A percentile compares a stretch with the other conserved stretches of the same genome.
Conservation (phyloP, 2,113 vertebrate species). For the Podilymbus podiceps region DNA sequence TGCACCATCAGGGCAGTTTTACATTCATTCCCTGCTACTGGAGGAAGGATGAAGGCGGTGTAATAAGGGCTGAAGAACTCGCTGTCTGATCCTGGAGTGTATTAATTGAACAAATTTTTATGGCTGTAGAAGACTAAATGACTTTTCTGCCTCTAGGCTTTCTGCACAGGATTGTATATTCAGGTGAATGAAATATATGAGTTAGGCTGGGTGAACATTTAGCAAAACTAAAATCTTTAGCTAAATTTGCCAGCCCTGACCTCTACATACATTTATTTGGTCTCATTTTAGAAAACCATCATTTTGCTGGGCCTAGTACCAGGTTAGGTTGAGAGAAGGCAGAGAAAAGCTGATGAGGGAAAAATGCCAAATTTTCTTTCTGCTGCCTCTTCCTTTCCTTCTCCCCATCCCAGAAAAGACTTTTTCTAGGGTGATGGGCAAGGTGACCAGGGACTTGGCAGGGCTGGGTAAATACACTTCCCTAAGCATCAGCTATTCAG, state of each 20-base stretch:
- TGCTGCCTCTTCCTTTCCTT: background rate
- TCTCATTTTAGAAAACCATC: background rate
- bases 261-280: constrained; percentile 22
- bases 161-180: constrained; percentile 3
- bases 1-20: background rate
- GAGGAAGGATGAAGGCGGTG: background rate
- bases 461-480: background rate
- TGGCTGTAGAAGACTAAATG: constrained; percentile 44
- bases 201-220: background rate
- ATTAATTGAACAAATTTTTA: constrained; percentile 62
- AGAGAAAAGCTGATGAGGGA: background rate
- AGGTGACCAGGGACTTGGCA: background rate
- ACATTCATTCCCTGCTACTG: background rate
- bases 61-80: background rate
- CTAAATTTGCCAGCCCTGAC: constrained; percentile 23
- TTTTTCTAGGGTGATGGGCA: background rate
- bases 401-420: rapidly evolving
- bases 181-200: constrained; percentile 35
- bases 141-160: constrained; percentile 53
- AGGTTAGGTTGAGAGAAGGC: background rate
- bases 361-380: background rate
- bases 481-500: background rate
- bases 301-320: background rate
- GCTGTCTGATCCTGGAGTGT: background rate
- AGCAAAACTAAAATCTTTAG: constrained; percentile 57